Base-by-base conservation (phyloP, 2,113 vertebrate species). In the Centropus unirufus region DNA sequence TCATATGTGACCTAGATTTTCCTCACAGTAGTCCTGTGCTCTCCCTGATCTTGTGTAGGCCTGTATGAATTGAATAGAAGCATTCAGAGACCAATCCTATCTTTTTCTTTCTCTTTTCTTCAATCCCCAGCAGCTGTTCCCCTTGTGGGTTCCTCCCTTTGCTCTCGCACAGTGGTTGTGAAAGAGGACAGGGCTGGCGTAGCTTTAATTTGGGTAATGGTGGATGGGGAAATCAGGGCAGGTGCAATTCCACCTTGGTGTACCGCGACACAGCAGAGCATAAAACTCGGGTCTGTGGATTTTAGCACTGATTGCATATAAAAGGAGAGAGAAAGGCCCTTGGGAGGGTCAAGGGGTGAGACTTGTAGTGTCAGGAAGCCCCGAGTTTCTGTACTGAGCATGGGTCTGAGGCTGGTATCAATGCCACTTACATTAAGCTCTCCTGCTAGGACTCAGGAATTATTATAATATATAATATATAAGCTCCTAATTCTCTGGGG, bases 1-100 rank as follows among this genome's bases (percentile, higher is more conserved):
- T 95, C 87, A 84, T 85, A 91, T 30, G 73, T 93, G 96, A 97
- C 89, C 92, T 95, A 95, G 90, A 95, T 96, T 96, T 81, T 85
- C 24, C 68, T 87, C 85, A 96, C 83, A 55, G 79, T 87, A 83
- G 40, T 92, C 90, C 88, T 82, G 59, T 87, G 63, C 82, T 78
- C 94, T 84, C 73, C 91, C 96, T 89, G 74, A 92, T 68, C 89
- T 85, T 76, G 75, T 90, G 86, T 11, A 55, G 66, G 75, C 55
- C 93, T 91, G 64, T 93, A 73, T 87, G 89, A 94, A 77, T 46
- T 82, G 85, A 96, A 93, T 69, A 76, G 47, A 76, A 86, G 76
- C 83, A 29, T 72, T 95, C 93, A 95, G 93, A 83, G 85, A 95
- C 94, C 76, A 81, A 8, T 40, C 83, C 11, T 83, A 76, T 83